phyloP scores from a whole-genome alignment of 2,113 vertebrate genomes.

The Prionailurus bengalensis region DNA sequence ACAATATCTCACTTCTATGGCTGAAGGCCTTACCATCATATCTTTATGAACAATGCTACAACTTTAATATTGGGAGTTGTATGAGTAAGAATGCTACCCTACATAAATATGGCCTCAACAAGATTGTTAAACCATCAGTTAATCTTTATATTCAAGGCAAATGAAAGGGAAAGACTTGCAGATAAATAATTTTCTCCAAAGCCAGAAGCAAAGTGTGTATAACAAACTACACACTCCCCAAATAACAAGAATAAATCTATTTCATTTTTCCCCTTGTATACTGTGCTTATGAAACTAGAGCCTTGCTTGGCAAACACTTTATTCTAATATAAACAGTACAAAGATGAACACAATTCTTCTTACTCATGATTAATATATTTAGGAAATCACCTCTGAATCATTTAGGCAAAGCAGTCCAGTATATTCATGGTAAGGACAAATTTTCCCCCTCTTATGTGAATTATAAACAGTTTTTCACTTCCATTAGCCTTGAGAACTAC shows the following conservation, averaged over 20 bases:
- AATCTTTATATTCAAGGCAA: slow-evolving; percentile 71
- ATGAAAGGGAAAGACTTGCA: slow-evolving; percentile 51
- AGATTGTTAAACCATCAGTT: slow-evolving; percentile 69
- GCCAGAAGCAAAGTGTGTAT: slow-evolving; percentile 55
- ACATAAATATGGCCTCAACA: slow-evolving; percentile 59
- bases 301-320: slow-evolving; percentile 47
- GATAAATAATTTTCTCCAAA: slow-evolving; percentile 69
- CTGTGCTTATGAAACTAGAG: slow-evolving; percentile 58
- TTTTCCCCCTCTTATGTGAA: slow-evolving; percentile 63
- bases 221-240: slow-evolving; percentile 52
- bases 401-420: slow-evolving; percentile 66
- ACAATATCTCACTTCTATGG: slow-evolving; percentile 39
- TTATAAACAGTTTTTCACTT: slow-evolving; percentile 66
- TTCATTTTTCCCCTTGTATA: slow-evolving; percentile 47
- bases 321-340: slow-evolving; percentile 54
- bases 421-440: slow-evolving; percentile 43
- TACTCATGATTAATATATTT: slow-evolving; percentile 64
- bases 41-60: slow-evolving; percentile 62
- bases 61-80: slow-evolving; percentile 58
- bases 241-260: slow-evolving; percentile 73
- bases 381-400: slow-evolving; percentile 73
- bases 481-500: slow-evolving; percentile 47
- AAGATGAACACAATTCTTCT: slow-evolving; percentile 63
- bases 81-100: slow-evolving; percentile 19
- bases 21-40: slow-evolving; percentile 10